These are phyloP conservation scores for Hypomesus transpacificus DNA, from an alignment of 2,113 vertebrate species.

Conservation along the genomic window DNA sequence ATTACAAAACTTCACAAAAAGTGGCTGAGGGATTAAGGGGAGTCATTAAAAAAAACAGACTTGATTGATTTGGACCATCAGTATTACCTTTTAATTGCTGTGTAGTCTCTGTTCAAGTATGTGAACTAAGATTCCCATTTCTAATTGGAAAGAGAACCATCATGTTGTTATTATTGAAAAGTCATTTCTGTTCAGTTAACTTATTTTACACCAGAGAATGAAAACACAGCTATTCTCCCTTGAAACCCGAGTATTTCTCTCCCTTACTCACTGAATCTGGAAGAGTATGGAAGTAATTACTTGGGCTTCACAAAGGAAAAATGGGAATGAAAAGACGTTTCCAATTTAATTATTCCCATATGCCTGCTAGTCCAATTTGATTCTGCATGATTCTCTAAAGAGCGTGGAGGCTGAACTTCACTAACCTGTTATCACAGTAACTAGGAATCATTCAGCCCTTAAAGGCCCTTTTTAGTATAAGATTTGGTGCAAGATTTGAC, in stretches of 20 bases:
- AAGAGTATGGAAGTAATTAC: slow-evolving; percentile 31
- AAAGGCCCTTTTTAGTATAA: not conserved
- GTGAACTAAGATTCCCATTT: no score
- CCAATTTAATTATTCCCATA: slow-evolving; percentile 38
- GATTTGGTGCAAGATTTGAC: no score
- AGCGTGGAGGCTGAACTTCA: not conserved
- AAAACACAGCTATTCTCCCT: not conserved
- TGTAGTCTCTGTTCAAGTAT: no score
- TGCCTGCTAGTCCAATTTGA: slow-evolving; percentile 16
- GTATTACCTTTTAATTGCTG: no score
- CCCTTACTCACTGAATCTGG: slow-evolving; percentile 3
- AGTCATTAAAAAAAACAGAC: no score
- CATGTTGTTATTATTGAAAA: no score
- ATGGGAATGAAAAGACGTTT: slow-evolving; percentile 7
- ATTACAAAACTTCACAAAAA: no score
- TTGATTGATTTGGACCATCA: no score
- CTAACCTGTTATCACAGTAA: not conserved
- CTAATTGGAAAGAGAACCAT: no score
- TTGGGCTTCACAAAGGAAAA: slow-evolving; percentile 20
- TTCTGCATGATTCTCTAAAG: slow-evolving; percentile 4
- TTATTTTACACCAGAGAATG: not conserved
- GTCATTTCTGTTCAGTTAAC: no score
- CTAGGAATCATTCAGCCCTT: not conserved
- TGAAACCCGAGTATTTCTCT: not conserved
- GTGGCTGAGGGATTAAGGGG: no score